phyloP scores from a whole-genome alignment of 2,113 vertebrate genomes.

The Aramus guarauna region DNA sequence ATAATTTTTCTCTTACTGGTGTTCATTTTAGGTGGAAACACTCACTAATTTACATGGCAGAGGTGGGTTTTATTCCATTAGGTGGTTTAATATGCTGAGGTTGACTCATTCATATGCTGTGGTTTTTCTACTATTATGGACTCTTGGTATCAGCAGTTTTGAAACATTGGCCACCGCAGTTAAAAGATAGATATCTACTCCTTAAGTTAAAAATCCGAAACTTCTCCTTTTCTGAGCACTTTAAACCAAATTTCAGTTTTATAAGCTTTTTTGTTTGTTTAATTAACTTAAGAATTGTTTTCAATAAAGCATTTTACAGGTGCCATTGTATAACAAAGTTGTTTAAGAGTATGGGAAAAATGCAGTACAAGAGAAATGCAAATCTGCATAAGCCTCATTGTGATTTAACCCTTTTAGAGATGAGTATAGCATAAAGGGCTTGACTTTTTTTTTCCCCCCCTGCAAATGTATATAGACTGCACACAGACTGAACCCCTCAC shows the following conservation, averaged over 20 bases:
- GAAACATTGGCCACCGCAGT: not conserved
- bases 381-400: slow-evolving; percentile 23
- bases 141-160: not conserved
- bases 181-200: not conserved
- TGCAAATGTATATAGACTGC: not conserved
- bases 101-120: not conserved
- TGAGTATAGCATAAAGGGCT: slow-evolving; percentile 3
- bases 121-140: not conserved
- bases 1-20: not conserved
- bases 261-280: slow-evolving; percentile 8
- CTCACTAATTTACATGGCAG: slow-evolving; percentile 4
- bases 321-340: slow-evolving; percentile 20
- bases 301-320: slow-evolving; percentile 13
- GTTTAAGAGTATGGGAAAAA: slow-evolving; percentile 58
- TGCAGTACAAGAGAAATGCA: slow-evolving; percentile 28
- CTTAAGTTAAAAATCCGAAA: slow-evolving; percentile 40
- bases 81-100: slow-evolving; percentile 16
- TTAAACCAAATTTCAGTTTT: not conserved
- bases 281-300: slow-evolving; percentile 25
- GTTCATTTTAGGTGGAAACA: not conserved
- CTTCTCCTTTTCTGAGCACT: not conserved
- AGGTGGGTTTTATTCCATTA: not conserved
- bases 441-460: not conserved
- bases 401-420: slow-evolving; percentile 59
- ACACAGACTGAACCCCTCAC: not conserved